Evolutionary conservation across 2,888 invertebrate genomes (phyloP).

Genomic region (Limnephilus rhombicus): DNA sequence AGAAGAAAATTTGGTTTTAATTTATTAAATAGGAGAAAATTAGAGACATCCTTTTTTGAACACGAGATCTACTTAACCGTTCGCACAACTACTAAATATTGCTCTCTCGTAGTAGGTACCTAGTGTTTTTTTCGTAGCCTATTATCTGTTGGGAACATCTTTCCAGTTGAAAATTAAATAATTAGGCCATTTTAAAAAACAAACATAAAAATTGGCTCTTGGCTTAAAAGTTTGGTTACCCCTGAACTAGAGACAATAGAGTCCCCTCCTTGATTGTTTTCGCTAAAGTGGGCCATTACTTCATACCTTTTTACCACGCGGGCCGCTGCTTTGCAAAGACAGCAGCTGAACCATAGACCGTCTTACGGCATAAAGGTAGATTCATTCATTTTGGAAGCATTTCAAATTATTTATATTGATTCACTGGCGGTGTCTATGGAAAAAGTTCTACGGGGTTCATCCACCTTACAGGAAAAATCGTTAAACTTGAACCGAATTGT

Average conservation of each 20-base stretch:
- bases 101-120: too few species aligned
- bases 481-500: background rate
- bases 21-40: too few species aligned
- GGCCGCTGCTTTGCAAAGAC: background rate
- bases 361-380: background rate
- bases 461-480: background rate
- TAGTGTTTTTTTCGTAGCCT: too few species aligned
- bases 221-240: background rate
- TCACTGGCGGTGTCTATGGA: background rate
- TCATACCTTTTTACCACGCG: background rate
- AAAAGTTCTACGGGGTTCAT: background rate
- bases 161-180: too few species aligned
- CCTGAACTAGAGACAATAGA: background rate
- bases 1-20: too few species aligned
- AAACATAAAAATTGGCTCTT: background rate
- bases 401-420: background rate
- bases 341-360: background rate
- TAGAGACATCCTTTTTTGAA: too few species aligned
- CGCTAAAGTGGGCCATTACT: background rate
- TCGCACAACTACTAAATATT: too few species aligned
- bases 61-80: too few species aligned
- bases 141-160: too few species aligned
- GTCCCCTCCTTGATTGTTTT: constrained; percentile 10
- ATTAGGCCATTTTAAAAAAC: too few species aligned
- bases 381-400: background rate